phyloP scores from a whole-genome alignment of 2,113 vertebrate genomes.

The Rhinogobius similis region DNA sequence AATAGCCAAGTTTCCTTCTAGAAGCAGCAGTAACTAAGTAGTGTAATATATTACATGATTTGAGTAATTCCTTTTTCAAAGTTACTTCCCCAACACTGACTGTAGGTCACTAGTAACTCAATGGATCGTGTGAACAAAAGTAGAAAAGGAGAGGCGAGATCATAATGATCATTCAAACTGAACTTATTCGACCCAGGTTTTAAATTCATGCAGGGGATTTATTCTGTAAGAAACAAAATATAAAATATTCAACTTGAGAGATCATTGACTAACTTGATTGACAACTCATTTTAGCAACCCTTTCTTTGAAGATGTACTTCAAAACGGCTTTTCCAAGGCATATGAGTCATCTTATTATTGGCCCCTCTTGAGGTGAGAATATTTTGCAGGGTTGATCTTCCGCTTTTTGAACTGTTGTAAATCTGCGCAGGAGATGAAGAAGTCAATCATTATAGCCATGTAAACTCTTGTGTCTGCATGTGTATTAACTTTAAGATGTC shows the following conservation, averaged over 20 bases:
- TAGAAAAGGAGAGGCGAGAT: neutral
- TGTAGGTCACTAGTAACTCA: too few species aligned
- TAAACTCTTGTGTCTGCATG: neutral
- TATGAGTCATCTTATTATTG: neutral
- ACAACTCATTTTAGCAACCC: neutral
- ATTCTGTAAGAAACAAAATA: neutral
- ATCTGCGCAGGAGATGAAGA: too few species aligned
- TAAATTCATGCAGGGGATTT: neutral
- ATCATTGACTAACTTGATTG: neutral
- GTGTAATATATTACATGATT: too few species aligned
- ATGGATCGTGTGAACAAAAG: neutral
- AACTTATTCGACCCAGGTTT: neutral
- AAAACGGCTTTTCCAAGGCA: neutral
- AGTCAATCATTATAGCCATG: too few species aligned
- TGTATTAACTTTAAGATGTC: too few species aligned
- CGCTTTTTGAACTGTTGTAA: neutral
- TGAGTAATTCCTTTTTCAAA: too few species aligned
- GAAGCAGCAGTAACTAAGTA: too few species aligned
- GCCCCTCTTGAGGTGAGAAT: neutral
- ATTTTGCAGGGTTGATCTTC: neutral
- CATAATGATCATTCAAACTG: neutral
- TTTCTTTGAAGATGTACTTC: conserved; percentile 1
- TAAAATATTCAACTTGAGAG: neutral
- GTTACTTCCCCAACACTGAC: too few species aligned
- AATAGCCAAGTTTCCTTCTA: too few species aligned